Conservation (phyloP, 2,888 invertebrate genomes). For the Drosophila nigricruria region DNA sequence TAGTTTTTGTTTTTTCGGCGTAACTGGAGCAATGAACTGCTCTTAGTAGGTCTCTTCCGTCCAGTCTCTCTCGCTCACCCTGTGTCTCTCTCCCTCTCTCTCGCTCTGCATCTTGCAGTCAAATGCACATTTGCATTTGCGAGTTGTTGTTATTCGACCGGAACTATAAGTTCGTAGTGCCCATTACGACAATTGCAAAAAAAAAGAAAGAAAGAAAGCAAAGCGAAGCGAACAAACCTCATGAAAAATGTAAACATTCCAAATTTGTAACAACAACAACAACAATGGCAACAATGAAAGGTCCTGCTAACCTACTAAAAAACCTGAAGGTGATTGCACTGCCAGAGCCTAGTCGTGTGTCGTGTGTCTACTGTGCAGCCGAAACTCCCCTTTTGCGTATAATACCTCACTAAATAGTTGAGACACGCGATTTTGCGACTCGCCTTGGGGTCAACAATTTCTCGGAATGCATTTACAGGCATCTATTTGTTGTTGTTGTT, state of each 20-base stretch:
- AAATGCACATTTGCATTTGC: constrained; percentile 55
- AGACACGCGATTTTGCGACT: constrained; percentile 55
- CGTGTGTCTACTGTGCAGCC: neutral
- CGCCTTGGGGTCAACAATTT: constrained; percentile 27
- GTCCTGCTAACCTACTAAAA: constrained; percentile 66
- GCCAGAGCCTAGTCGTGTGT: constrained; percentile 6
- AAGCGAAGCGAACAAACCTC: constrained; percentile 13
- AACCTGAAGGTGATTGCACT: constrained; percentile 70
- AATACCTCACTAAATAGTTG: constrained; percentile 18
- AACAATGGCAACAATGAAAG: constrained; percentile 14
- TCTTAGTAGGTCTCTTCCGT: constrained; percentile 11
- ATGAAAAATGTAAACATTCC: constrained; percentile 72
- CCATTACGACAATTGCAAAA: constrained; percentile 63
- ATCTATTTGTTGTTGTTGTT: constrained; percentile 8
- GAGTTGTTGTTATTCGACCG: constrained; percentile 52
- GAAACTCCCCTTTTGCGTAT: neutral
- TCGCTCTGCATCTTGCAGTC: neutral
- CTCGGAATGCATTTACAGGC: constrained; percentile 36
- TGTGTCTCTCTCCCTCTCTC: neutral
- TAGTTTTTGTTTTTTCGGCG: constrained; percentile 16
- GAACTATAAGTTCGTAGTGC: constrained; percentile 79
- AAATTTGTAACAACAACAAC: constrained; percentile 59
- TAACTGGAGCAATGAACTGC: constrained; percentile 72
- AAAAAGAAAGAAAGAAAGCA: neutral
- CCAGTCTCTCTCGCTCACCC: neutral